These are phyloP conservation scores for Sterna hirundo DNA, from an alignment of 2,113 vertebrate genomes.

Conservation along the genomic window DNA sequence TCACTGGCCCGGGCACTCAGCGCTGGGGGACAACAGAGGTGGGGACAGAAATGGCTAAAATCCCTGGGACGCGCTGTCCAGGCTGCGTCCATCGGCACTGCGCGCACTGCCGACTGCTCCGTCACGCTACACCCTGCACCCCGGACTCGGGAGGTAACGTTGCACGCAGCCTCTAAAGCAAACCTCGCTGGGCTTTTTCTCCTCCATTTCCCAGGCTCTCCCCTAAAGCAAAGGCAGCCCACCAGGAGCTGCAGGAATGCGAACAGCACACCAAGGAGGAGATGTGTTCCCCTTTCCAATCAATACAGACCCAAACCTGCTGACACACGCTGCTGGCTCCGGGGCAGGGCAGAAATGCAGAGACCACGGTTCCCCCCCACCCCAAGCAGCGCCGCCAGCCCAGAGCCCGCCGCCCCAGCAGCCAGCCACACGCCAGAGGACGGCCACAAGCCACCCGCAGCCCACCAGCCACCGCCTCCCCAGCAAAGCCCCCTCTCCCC, in stretches of 20 bases:
- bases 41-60: fast-evolving
- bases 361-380: background rate
- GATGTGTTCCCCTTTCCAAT: background rate
- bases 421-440: background rate
- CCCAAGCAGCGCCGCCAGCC: background rate
- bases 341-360: background rate
- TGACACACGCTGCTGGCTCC: background rate
- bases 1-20: background rate
- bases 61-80: fast-evolving
- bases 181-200: background rate
- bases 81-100: background rate
- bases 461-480: background rate
- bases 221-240: background rate
- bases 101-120: background rate
- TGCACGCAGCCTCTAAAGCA: background rate
- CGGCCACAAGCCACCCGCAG: background rate
- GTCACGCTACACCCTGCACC: background rate
- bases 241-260: background rate
- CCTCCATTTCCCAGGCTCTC: background rate
- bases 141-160: background rate
- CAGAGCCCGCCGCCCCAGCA: background rate
- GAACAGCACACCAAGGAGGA: background rate
- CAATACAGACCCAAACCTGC: background rate
- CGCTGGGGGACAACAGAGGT: background rate
- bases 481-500: background rate